Conservation (phyloP, 2,113 vertebrate species). For the Oryzias curvinotus region DNA sequence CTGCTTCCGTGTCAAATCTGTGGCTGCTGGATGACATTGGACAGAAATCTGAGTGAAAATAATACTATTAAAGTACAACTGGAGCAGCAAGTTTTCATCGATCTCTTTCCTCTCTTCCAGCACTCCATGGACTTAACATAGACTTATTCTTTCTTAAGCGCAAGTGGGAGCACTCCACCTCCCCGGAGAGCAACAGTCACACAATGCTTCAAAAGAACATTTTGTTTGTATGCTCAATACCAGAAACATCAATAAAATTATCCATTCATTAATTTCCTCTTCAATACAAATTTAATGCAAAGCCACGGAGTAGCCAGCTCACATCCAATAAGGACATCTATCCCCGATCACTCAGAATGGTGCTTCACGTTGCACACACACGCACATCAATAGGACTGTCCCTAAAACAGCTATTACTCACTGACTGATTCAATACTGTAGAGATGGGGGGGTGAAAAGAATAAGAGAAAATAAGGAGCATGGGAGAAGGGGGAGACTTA, state of each 20-base stretch:
- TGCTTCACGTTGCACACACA: slow-evolving; percentile 26
- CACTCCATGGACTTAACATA: slow-evolving; percentile 68
- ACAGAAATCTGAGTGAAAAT: slow-evolving; percentile 67
- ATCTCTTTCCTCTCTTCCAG: slow-evolving; percentile 59
- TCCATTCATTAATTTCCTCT: slow-evolving; percentile 72
- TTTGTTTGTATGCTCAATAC: slow-evolving; percentile 76
- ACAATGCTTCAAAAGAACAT: slow-evolving; percentile 76
- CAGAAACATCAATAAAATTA: slow-evolving; percentile 72
- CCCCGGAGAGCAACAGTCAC: slow-evolving; percentile 44
- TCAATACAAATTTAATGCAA: slow-evolving; percentile 72
- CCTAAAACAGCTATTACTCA: slow-evolving; percentile 71
- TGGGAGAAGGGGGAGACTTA: slow-evolving; percentile 25
- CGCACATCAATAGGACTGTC: slow-evolving; percentile 61
- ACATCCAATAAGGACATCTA: slow-evolving; percentile 72
- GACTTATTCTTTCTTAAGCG: slow-evolving; percentile 77
- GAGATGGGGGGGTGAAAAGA: slow-evolving; percentile 10
- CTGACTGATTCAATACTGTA: slow-evolving; percentile 57
- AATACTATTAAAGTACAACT: slow-evolving; percentile 68
- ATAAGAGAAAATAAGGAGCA: slow-evolving; percentile 45
- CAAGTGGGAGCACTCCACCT: slow-evolving; percentile 52
- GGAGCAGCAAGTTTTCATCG: slow-evolving; percentile 55
- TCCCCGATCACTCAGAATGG: slow-evolving; percentile 54
- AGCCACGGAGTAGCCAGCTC: slow-evolving; percentile 69
- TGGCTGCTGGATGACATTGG: slow-evolving; percentile 55
- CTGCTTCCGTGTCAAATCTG: slow-evolving; percentile 66